Base-by-base conservation (phyloP, 2,797 vertebrate genomes). In the Champsocephalus gunnari region DNA sequence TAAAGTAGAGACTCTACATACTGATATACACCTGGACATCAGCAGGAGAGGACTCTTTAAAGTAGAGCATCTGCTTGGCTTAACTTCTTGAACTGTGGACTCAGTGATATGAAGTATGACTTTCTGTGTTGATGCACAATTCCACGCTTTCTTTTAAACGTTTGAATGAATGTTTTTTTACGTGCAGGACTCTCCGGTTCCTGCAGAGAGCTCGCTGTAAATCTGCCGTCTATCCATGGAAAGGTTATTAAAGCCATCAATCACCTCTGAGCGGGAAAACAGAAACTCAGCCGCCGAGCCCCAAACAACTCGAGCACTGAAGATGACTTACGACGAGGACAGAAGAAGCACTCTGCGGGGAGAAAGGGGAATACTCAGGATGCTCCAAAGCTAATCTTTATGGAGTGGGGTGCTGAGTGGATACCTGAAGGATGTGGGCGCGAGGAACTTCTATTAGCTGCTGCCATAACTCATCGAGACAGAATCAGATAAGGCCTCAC, bases 391-490 rank as follows among this genome's bases (percentile, higher is more conserved):
- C 38, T 73, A 66, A 71, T 77, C 65, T 76, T 75, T 63, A 63
- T 55, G 3, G 19, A 56, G 53, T 67, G 3, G 0, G 59, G 11
- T 21, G 58, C 49, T 21, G 28, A 67, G 45, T 53, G 66, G 54
- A 19, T 83, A 66, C 53, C 55, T 80, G 65, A 16, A 66, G 50
- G 66, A 75, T 58, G 55, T 65, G 7, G 34, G 48, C 17, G 73
- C 79, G 70, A 72, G 69, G 73, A 75, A 86, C 44, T 68, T 75
- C 67, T 38, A 82, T 82, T 81, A 86, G 70, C 79, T 82, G 81
- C 75, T 71, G 12, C 60, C 76, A 88, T 91, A 89, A 87, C 66
- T 91, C 89, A 92, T 17, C 49, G 12, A 69, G 88, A 88, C 86
- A 89, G 80, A 53, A 50, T 60, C 50, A 77, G 79, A 75, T 78